Percentiles rank a stretch among this genome's conserved stretches.
These are phyloP conservation scores for Campoletis sonorensis DNA, from an alignment of 1,140 invertebrate genomes.

Conservation along the genomic window DNA sequence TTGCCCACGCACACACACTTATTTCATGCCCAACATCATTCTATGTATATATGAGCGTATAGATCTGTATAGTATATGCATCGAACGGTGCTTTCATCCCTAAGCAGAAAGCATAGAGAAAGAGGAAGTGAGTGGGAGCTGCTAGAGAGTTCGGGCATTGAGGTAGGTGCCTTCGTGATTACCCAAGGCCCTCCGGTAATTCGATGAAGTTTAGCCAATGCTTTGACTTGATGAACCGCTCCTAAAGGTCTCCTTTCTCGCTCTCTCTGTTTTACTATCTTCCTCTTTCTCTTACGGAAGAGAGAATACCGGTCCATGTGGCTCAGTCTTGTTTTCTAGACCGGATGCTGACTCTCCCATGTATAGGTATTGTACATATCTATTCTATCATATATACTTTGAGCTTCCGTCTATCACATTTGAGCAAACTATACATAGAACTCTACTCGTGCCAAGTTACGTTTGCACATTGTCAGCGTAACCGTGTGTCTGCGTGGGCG, in stretches of 20 bases:
- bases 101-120: slow-evolving; percentile 14
- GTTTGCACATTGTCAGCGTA: slow-evolving; percentile 42
- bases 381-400: background rate
- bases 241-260: slow-evolving; percentile 15
- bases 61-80: slow-evolving; percentile 3
- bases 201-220: slow-evolving; percentile 43
- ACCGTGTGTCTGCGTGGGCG: background rate
- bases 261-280: background rate
- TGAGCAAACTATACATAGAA: background rate
- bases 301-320: slow-evolving; percentile 5
- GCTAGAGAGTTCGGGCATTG: background rate
- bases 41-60: background rate
- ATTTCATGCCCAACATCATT: slow-evolving; percentile 12
- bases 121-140: background rate
- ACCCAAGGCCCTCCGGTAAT: slow-evolving; percentile 42
- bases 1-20: background rate
- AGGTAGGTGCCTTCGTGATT: slow-evolving; percentile 28
- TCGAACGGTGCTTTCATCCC: background rate
- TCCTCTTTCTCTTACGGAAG: background rate
- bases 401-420: background rate
- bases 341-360: slow-evolving; percentile 32
- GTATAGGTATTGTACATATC: background rate
- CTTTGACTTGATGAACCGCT: slow-evolving; percentile 44
- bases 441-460: slow-evolving; percentile 29
- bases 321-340: background rate